Evolutionary conservation across 2,113 vertebrate genomes (phyloP).

Genomic region (Sylvia atricapilla): DNA sequence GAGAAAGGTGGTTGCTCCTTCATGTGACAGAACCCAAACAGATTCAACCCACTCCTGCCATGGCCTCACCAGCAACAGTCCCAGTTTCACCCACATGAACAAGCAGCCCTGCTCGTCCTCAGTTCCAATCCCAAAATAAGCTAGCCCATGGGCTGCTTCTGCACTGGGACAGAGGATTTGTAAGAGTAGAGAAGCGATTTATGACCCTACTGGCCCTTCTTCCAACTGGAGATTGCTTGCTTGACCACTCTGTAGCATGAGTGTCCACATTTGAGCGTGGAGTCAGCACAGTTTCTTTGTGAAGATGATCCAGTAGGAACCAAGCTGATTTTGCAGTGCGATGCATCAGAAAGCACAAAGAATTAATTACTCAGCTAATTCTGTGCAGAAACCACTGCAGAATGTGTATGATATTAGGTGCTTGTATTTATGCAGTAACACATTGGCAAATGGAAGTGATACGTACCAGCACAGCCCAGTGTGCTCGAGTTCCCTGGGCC

Average conservation of each 20-base stretch:
- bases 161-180: neutral
- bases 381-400: neutral
- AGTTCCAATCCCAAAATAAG: neutral
- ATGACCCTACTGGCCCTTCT: neutral
- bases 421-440: accelerated
- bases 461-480: neutral
- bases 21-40: accelerated
- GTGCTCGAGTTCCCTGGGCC: neutral
- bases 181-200: neutral
- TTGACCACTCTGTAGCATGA: neutral
- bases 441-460: neutral
- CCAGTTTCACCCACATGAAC: neutral
- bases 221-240: neutral
- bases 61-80: neutral
- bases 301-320: neutral
- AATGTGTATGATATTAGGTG: neutral
- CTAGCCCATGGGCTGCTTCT: neutral
- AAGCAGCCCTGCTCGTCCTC: accelerated
- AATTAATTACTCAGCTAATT: neutral
- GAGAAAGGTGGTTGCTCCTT: neutral
- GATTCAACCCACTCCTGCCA: neutral
- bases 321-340: neutral
- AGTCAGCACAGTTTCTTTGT: neutral
- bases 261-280: neutral
- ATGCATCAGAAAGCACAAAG: neutral